Evolutionary conservation across 2,113 vertebrate genomes (phyloP), one percentile per base, ranked within the genome.

Genomic region (Bubo bubo): DNA sequence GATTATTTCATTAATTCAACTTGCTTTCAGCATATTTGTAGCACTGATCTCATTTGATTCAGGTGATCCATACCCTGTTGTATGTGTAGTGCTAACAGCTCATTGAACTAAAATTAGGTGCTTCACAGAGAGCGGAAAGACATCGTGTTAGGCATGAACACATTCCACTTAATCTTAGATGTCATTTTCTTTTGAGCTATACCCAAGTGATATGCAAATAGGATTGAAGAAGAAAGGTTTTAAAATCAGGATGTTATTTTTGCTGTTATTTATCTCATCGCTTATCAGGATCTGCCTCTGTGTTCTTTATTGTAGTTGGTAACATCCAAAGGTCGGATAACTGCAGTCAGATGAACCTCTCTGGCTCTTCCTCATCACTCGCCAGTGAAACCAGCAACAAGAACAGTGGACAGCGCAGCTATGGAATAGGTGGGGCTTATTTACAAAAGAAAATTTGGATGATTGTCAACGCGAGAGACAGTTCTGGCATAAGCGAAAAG

Each of bases 381-480:
- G 98, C 99, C 95, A 98, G 98, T 73, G 99, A 99, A 94, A 94
- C 98, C 97, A 99, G 98, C 98, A 98, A 98, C 94, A 99, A 98
- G 97, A 98, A 97, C 93, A 98, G 97, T 95, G 98, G 98, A 86
- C 98, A 98, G 43, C 99, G 98, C 95, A 99, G 98, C 98, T 99
- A 99, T 16, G 99, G 99, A 98, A 99, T 99, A 99, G 99, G 99
- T 99, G 99, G 99, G 99, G 98, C 98, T 95, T 98, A 98, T 70
- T 99, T 99, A 90, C 99, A 99, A 96, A 99, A 98, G 98, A 98
- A 97, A 98, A 98, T 99, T 91, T 92, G 87, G 97, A 99, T 99
- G 97, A 99, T 98, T 96, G 62, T 96, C 97, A 98, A 94, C 97
- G 98, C 97, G 79, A 92, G 96, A 97, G 92, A 92, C 93, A 96